Evolutionary conservation across 2,113 vertebrate species (phyloP).

Genomic region (Sorex araneus): DNA sequence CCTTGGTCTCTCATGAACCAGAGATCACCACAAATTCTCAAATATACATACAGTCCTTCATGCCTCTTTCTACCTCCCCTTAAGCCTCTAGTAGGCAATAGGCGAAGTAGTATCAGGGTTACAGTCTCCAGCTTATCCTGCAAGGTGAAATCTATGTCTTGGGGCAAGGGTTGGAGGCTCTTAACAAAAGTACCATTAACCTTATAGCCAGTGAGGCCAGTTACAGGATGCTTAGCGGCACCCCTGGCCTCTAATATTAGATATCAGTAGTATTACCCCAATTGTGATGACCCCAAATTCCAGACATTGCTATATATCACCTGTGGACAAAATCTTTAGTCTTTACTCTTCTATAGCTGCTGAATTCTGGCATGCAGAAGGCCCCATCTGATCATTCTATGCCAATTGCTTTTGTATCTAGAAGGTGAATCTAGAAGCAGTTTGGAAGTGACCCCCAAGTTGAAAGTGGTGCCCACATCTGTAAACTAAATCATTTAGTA

Average conservation of each 20-base stretch:
- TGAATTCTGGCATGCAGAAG: neutral
- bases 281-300: neutral
- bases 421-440: neutral
- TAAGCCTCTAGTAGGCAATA: neutral
- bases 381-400: neutral
- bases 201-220: too few relatives aligned
- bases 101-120: neutral
- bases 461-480: neutral
- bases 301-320: too few relatives aligned
- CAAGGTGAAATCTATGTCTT: neutral
- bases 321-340: too few relatives aligned
- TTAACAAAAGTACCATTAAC: too few relatives aligned
- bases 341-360: too few relatives aligned
- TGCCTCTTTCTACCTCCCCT: fast-evolving
- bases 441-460: neutral
- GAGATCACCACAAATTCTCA: neutral
- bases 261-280: neutral
- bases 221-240: too few relatives aligned
- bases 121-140: neutral
- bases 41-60: neutral
- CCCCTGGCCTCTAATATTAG: neutral
- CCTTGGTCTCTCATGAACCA: neutral
- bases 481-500: neutral
- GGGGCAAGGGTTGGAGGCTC: neutral
- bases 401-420: neutral